Evolutionary conservation across 2,888 invertebrate genomes (phyloP).

Genomic region (Hirtodrosophila confusa): DNA sequence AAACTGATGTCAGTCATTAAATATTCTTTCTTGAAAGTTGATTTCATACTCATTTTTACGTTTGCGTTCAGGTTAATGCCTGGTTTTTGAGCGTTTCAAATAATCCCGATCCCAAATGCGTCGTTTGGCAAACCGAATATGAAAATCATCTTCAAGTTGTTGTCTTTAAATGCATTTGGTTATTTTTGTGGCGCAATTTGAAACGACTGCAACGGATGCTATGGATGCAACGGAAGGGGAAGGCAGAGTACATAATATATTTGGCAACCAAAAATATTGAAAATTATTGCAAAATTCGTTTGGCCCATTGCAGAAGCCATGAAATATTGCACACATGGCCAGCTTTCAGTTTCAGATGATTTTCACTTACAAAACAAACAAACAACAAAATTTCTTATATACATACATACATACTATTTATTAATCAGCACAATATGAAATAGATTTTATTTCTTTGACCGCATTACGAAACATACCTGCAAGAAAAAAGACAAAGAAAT

Average conservation of each 20-base stretch:
- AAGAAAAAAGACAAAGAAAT: slow-evolving; percentile 31
- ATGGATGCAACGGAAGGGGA: slow-evolving; percentile 16
- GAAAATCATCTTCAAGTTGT: slow-evolving; percentile 20
- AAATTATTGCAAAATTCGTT: slow-evolving; percentile 61
- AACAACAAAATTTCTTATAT: slow-evolving; percentile 5
- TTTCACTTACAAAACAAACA: slow-evolving; percentile 29
- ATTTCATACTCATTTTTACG: not conserved
- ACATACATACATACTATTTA: slow-evolving; percentile 9
- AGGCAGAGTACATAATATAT: slow-evolving; percentile 1
- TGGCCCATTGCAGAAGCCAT: slow-evolving; percentile 60
- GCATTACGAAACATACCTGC: slow-evolving; percentile 64
- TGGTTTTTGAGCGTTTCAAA: not conserved
- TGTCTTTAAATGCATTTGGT: not conserved
- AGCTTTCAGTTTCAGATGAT: slow-evolving; percentile 46
- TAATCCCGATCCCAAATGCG: not conserved
- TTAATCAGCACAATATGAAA: slow-evolving; percentile 52
- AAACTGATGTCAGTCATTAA: slow-evolving; percentile 1
- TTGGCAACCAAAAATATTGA: slow-evolving; percentile 52
- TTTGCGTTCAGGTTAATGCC: not conserved
- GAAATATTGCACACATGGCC: slow-evolving; percentile 55
- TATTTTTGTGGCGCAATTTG: slow-evolving; percentile 13
- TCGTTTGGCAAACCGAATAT: slow-evolving; percentile 18
- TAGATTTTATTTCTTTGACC: slow-evolving; percentile 39
- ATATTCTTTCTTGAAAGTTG: slow-evolving; percentile 2
- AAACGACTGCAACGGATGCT: slow-evolving; percentile 13